Conservation (phyloP, 1,140 invertebrate species). For the Nebria ingens region DNA sequence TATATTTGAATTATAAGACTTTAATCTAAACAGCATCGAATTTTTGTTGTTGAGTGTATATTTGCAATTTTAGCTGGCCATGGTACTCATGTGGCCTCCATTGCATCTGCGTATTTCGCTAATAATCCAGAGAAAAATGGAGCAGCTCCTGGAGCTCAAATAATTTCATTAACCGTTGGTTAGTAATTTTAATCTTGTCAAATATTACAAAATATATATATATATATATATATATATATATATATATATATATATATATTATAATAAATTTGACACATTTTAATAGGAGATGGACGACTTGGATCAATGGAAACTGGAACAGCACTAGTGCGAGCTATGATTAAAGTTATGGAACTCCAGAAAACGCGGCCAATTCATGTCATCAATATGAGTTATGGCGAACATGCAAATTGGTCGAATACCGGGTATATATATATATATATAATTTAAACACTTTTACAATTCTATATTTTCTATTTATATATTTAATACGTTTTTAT, state of each 20-base stretch:
- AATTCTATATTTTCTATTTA: too few relatives aligned
- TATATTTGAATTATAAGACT: too few relatives aligned
- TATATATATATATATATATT: neutral
- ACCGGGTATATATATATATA: slow-evolving; percentile 51
- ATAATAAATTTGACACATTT: neutral
- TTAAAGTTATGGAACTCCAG: slow-evolving; percentile 66
- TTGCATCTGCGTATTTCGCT: slow-evolving; percentile 86
- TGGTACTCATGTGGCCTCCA: slow-evolving; percentile 94
- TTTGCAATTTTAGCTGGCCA: slow-evolving; percentile 62
- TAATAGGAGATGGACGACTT: slow-evolving; percentile 65
- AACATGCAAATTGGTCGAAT: slow-evolving; percentile 83
- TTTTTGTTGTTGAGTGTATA: too few relatives aligned
- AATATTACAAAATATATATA: slow-evolving; percentile 10
- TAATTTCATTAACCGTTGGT: slow-evolving; percentile 85
- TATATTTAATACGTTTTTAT: slow-evolving; percentile 5
- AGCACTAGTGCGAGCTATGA: slow-evolving; percentile 81
- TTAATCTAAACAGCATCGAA: slow-evolving; percentile 7
- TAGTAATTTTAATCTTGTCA: too few relatives aligned
- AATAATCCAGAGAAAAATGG: slow-evolving; percentile 86
- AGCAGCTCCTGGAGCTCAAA: slow-evolving; percentile 91
- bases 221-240: too few relatives aligned
- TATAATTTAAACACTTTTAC: slow-evolving; percentile 1
- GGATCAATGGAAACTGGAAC: slow-evolving; percentile 95
- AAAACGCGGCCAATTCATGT: slow-evolving; percentile 61
- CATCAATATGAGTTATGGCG: slow-evolving; percentile 98